Conservation (phyloP, 2,113 vertebrate genomes). For the Holacanthus passer region DNA sequence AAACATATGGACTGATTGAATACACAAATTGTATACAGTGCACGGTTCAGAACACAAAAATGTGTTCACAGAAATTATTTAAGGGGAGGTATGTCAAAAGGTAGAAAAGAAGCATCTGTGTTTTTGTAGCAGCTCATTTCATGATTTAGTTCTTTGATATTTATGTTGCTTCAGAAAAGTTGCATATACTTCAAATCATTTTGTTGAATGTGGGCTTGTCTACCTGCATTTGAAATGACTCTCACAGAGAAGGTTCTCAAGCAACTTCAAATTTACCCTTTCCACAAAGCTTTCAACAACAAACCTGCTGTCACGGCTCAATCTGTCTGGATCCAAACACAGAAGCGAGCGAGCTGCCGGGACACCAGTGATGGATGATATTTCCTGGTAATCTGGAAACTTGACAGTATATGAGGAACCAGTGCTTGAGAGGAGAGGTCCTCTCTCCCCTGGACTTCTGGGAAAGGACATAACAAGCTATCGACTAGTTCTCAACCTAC, state of each 20-base stretch:
- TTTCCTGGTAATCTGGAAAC: not conserved
- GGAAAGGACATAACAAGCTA: not conserved
- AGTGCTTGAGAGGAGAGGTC: not conserved
- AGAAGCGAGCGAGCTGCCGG: not conserved
- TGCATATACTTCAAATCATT: not conserved
- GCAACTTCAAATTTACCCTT: not conserved
- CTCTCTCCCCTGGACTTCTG: no score
- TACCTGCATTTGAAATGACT: not conserved
- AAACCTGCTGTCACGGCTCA: not conserved
- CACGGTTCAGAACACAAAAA: not conserved
- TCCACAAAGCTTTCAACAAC: not conserved
- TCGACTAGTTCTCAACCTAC: not conserved
- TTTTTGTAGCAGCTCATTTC: not conserved
- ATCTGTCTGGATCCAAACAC: not conserved
- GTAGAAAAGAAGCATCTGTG: no score
- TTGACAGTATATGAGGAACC: not conserved
- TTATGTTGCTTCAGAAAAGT: not conserved
- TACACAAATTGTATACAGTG: not conserved
- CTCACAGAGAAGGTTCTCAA: slow-evolving; percentile 15
- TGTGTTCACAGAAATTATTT: no score
- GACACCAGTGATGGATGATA: slow-evolving; percentile 2
- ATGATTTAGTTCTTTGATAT: not conserved
- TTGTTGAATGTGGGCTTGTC: not conserved
- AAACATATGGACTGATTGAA: not conserved
- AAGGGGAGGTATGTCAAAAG: no score